These are phyloP conservation scores for Leptinotarsa juncta DNA, from an alignment of 2,888 invertebrate species.

Conservation along the genomic window DNA sequence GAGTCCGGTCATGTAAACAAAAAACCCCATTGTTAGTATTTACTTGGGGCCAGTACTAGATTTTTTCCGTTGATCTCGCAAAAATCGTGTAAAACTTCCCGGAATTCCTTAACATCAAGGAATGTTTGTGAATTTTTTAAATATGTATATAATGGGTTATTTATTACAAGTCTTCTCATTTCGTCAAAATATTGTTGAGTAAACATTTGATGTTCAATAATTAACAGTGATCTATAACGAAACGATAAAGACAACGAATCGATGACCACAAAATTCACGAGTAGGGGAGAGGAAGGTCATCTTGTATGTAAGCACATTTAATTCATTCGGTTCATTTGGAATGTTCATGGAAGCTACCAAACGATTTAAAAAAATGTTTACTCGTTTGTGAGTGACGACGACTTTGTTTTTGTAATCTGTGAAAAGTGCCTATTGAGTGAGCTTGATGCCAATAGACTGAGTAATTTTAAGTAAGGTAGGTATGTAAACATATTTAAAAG, in stretches of 20 bases:
- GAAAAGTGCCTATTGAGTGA: too few relatives aligned
- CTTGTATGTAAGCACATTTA: constrained; percentile 37
- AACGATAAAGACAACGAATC: not conserved
- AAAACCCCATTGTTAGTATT: too few relatives aligned
- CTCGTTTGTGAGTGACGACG: not conserved
- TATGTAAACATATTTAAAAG: too few relatives aligned
- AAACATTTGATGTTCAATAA: constrained; percentile 1
- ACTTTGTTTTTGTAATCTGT: not conserved
- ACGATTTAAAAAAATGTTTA: not conserved
- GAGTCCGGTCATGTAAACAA: too few relatives aligned
- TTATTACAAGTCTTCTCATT: not conserved
- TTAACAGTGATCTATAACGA: constrained; percentile 1
- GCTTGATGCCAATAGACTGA: too few relatives aligned
- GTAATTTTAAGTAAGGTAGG: too few relatives aligned
- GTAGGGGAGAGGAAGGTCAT: constrained; percentile 38
- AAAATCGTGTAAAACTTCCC: too few relatives aligned
- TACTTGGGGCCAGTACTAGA: too few relatives aligned
- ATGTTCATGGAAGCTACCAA: not conserved
- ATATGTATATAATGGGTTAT: not conserved
- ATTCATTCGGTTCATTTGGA: constrained; percentile 5
- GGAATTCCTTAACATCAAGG: too few relatives aligned
- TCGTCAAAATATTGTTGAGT: not conserved
- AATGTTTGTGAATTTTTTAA: not conserved
- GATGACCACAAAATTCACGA: constrained; percentile 8
- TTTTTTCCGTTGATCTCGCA: too few relatives aligned